A percentile compares a stretch with the other conserved stretches of the same genome.
Conservation (phyloP, 2,113 vertebrate species). For the Apistogramma diplotaenia region DNA sequence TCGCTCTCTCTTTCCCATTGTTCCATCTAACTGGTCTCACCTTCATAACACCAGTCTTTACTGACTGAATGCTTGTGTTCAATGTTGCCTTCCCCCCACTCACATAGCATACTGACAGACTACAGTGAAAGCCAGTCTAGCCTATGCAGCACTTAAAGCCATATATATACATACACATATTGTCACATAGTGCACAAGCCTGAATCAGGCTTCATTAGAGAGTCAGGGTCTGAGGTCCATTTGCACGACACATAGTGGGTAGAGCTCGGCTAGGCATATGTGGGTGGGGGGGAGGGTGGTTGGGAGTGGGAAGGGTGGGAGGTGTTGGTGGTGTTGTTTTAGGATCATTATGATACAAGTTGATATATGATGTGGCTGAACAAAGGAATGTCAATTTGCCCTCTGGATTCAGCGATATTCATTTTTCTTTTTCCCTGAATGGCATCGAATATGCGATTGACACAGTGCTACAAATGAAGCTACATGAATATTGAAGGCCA, state of each 20-base stretch:
- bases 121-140: constrained; percentile 77
- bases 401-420: constrained; percentile 39
- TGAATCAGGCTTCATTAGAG: neutral
- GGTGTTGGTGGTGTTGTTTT: neutral
- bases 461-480: neutral
- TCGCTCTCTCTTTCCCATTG: constrained; percentile 32
- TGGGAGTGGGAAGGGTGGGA: constrained; percentile 3
- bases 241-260: constrained; percentile 59
- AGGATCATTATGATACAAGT: constrained; percentile 29
- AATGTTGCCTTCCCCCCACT: constrained; percentile 67
- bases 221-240: constrained; percentile 31
- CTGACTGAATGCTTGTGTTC: constrained; percentile 67
- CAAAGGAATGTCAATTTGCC: constrained; percentile 24
- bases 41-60: constrained; percentile 47
- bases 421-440: neutral
- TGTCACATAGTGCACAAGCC: neutral
- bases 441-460: neutral
- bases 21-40: constrained; percentile 52
- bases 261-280: constrained; percentile 66
- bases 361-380: constrained; percentile 49
- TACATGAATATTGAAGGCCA: neutral
- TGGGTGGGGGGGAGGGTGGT: constrained; percentile 61
- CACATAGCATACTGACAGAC: constrained; percentile 77
- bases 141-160: constrained; percentile 22
- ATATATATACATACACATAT: constrained; percentile 24